phyloP scores from a whole-genome alignment of 2,113 vertebrate species.

The Dendrocopos noguchii region DNA sequence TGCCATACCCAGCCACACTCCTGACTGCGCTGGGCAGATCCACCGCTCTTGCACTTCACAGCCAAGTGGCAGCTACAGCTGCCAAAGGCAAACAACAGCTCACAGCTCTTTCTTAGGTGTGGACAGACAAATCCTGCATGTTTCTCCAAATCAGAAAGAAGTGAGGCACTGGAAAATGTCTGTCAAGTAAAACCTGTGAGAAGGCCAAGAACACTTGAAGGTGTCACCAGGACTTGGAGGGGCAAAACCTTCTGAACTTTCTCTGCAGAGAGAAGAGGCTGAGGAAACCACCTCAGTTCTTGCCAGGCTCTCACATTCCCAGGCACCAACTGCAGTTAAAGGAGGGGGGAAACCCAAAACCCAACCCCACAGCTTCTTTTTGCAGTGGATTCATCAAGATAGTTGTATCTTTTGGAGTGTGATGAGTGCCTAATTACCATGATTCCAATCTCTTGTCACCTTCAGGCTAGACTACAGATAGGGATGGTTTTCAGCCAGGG shows the following conservation, averaged over 20 bases:
- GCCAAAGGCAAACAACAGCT: no score
- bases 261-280: neutral
- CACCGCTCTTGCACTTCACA: no score
- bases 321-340: neutral
- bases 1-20: no score
- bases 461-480: conserved; percentile 65
- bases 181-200: neutral
- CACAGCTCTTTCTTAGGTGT: neutral
- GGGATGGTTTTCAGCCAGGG: conserved; percentile 46
- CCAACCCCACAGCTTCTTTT: neutral
- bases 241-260: neutral
- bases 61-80: no score
- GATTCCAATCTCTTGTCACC: conserved; percentile 69
- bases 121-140: neutral
- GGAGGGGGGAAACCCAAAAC: neutral
- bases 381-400: conserved; percentile 21
- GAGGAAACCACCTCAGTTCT: neutral
- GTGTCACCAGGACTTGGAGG: neutral
- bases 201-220: neutral
- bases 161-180: neutral
- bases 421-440: conserved; percentile 66
- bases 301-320: neutral
- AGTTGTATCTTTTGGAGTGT: conserved; percentile 50
- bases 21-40: no score
- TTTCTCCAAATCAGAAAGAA: conserved; percentile 20